Percentiles rank a stretch among this genome's conserved stretches.
Evolutionary conservation across 2,797 vertebrate genomes (phyloP).

Genomic region (Gorsachius magnificus): DNA sequence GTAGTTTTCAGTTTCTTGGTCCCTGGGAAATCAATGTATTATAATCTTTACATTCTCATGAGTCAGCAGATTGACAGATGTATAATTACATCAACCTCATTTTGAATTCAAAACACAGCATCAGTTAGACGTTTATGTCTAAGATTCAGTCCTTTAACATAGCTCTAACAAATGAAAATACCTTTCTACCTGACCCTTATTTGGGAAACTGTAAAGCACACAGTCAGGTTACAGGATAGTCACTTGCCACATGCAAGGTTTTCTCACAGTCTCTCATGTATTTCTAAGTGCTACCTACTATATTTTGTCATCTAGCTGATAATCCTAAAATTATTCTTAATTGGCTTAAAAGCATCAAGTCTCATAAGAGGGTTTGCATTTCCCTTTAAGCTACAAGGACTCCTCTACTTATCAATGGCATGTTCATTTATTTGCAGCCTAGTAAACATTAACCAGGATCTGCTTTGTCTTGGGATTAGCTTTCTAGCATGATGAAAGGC

Average conservation of each 20-base stretch:
- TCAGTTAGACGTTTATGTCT: not conserved
- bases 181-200: not conserved
- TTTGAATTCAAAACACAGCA: not conserved
- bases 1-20: not conserved
- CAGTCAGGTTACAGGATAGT: not conserved
- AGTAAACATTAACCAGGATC: not conserved
- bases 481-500: not conserved
- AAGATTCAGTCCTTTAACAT: not conserved
- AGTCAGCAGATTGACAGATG: conserved; percentile 16
- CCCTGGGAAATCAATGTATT: conserved; percentile 53
- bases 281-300: not conserved
- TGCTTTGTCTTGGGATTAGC: not conserved
- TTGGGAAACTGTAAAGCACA: not conserved
- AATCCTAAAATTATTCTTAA: not conserved
- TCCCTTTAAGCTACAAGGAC: not conserved
- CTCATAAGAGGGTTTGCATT: not conserved
- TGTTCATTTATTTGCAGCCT: not conserved
- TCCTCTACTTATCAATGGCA: not conserved
- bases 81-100: not conserved
- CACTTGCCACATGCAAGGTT: not conserved
- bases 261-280: not conserved
- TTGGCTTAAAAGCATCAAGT: not conserved
- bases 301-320: not conserved
- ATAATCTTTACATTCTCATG: conserved; percentile 7
- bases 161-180: not conserved